A percentile compares a stretch with the other conserved stretches of the same genome.
Conservation (phyloP, 1,140 invertebrate genomes). For the Anoplolepis gracilipes region DNA sequence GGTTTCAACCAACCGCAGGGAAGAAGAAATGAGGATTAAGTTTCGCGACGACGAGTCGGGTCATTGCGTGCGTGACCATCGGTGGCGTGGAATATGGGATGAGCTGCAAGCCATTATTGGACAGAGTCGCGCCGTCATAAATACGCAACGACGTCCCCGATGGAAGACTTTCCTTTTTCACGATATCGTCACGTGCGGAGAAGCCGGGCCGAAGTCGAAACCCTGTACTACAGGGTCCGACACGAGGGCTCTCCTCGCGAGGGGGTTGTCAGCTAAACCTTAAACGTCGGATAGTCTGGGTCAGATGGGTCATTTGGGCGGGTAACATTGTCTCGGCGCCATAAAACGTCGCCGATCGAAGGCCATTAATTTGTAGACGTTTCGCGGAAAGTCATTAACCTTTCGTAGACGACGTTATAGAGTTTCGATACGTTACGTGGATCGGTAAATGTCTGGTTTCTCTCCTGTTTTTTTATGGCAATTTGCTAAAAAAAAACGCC, state of each 20-base stretch:
- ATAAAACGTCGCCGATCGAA: conserved; percentile 30
- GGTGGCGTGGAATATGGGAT: conserved; percentile 59
- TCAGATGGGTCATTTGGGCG: not conserved
- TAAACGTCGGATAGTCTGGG: not conserved
- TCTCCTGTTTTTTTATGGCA: not conserved
- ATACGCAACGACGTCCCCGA: conserved; percentile 50
- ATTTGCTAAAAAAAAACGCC: not conserved
- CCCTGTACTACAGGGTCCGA: not conserved
- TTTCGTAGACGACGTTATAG: not conserved
- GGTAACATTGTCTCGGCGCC: conserved; percentile 1
- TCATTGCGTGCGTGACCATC: conserved; percentile 52
- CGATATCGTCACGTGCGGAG: conserved; percentile 35
- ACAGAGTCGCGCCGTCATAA: conserved; percentile 35
- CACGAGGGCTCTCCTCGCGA: not conserved
- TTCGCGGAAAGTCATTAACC: conserved; percentile 33
- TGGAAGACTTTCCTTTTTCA: not conserved
- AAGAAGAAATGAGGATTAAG: not conserved
- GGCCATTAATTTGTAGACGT: conserved; percentile 24
- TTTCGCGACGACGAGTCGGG: conserved; percentile 25
- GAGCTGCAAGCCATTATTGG: conserved; percentile 45
- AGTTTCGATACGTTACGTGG: not conserved
- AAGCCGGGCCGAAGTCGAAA: not conserved
- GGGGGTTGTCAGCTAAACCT: no score
- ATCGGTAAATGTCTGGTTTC: not conserved
- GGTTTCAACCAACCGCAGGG: not conserved